Base-by-base conservation (phyloP, 2,797 vertebrate species). In the Buphagus erythrorhynchus region DNA sequence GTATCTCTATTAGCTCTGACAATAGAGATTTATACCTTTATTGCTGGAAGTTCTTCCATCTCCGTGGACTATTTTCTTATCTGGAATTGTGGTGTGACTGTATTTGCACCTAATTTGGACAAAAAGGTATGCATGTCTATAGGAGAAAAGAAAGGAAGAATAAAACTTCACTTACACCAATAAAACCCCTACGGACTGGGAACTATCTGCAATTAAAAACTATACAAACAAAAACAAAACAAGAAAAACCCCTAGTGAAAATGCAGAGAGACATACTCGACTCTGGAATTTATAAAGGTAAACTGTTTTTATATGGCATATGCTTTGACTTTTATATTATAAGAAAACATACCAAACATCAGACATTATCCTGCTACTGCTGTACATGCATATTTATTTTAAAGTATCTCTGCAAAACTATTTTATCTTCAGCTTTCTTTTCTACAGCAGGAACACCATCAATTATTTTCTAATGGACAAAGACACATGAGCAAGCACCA, bases 101-200 rank as follows among this genome's bases (percentile, higher is more conserved):
- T 59, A 80, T 85, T 72, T 38, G 13, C 16, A 33, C 26, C 11
- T 42, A 26, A 51, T 45, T 52, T 58, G 26, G 11, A 45, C 9
- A 31, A 63, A 66, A 86, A 94, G 36, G 36, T 19, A 40, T 24
- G 3, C 6, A 38, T 40, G 12, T 48, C 11, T n/a, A 2, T 24
- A 31, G 29, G 9, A 69, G 35, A 57, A 82, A 84, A 46, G 25
- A 77, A 86, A 67, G 4, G 9, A 63, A 72, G 20, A 76, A 33
- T n/a, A 62, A 58, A 63, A 68, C 21, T 16, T 8, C 6, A 52
- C 2, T 52, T 68, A 55, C 29, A 62, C 9, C 11, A 52, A 36
- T 22, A n/a, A 58, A 52, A 52, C 11, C 0, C 3, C 2, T 9
- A 31, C 35, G 43, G 4, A 25, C 0, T 38, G 31, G 13, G 3